Evolutionary conservation across 2,113 vertebrate genomes (phyloP).

Genomic region (Crypturellus undulatus): DNA sequence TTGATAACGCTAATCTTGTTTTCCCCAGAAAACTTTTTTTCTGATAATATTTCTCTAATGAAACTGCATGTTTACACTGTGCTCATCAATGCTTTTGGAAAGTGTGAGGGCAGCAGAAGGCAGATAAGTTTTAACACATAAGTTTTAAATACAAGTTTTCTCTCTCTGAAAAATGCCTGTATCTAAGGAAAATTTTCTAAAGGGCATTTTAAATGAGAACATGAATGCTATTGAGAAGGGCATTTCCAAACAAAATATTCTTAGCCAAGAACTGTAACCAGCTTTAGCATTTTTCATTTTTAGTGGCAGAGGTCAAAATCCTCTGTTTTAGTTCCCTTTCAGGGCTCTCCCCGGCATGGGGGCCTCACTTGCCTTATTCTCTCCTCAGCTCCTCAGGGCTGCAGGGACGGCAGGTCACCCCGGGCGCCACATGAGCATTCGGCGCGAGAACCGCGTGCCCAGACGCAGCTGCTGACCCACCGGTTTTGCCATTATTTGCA

Average conservation of each 20-base stretch:
- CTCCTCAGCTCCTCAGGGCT: not conserved
- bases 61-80: not conserved
- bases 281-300: not conserved
- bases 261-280: not conserved
- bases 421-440: not conserved
- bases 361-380: not conserved
- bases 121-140: not conserved
- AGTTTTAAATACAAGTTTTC: not conserved
- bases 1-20: not conserved
- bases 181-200: not conserved
- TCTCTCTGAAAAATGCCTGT: not conserved
- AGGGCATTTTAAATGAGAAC: not conserved
- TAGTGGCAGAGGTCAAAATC: not conserved
- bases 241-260: not conserved
- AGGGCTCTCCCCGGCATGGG: not conserved
- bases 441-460: not conserved
- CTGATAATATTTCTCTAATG: not conserved
- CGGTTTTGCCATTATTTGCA: conserved; percentile 53
- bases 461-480: conserved; percentile 57
- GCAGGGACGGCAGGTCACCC: not conserved
- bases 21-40: not conserved
- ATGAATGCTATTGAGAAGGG: not conserved
- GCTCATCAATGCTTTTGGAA: not conserved
- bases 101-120: not conserved
- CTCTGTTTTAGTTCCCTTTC: not conserved